A percentile compares a stretch with the other conserved stretches of the same genome.
These are phyloP conservation scores for Scartelaos histophorus DNA, from an alignment of 2,113 vertebrate species.

Conservation along the genomic window DNA sequence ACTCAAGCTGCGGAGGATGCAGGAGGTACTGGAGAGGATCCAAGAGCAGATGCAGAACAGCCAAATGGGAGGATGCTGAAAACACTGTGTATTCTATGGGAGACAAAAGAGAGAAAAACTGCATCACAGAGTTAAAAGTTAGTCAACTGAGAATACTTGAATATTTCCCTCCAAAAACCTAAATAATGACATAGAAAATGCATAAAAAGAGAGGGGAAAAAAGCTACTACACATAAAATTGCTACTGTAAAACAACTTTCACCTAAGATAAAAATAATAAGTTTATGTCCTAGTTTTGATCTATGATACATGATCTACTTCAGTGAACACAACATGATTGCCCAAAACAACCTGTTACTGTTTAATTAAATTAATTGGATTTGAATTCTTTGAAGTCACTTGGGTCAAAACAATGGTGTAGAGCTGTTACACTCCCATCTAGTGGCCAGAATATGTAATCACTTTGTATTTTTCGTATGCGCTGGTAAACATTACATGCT, in stretches of 20 bases:
- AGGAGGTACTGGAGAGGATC: constrained; percentile 91
- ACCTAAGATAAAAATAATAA: no score
- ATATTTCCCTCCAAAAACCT: background rate
- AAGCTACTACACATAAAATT: background rate
- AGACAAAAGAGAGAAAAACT: no score
- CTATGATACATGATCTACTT: background rate
- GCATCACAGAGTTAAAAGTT: no score
- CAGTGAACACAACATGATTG: background rate
- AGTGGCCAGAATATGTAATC: constrained; percentile 10
- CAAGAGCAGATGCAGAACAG: constrained; percentile 85
- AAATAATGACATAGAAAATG: background rate
- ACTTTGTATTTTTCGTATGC: constrained; percentile 7
- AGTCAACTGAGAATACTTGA: background rate
- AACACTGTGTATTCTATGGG: no score
- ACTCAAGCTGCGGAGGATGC: constrained; percentile 84
- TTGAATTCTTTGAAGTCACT: background rate
- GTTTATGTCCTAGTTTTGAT: no score
- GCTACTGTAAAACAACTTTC: no score
- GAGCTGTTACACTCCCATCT: constrained; percentile 15
- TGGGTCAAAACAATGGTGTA: background rate
- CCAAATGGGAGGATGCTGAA: constrained; percentile 54
- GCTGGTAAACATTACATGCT: background rate
- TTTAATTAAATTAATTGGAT: background rate
- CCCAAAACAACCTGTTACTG: background rate
- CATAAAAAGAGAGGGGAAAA: background rate